These are phyloP conservation scores for Xyliphius kryptos DNA, from an alignment of 2,113 vertebrate species.

Conservation along the genomic window DNA sequence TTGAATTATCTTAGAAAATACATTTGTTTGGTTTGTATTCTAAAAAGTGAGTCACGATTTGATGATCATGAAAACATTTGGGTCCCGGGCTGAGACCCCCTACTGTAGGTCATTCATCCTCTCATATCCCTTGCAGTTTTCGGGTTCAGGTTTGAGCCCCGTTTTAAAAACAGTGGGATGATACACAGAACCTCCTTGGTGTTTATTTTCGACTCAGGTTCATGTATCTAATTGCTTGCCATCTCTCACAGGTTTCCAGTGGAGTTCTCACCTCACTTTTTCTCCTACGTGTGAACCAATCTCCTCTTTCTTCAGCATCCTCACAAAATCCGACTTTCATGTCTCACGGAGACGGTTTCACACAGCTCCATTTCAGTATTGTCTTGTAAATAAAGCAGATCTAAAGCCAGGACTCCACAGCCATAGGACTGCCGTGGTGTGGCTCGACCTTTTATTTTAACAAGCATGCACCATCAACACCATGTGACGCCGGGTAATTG, in stretches of 20 bases:
- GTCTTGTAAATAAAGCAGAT: slow-evolving; percentile 52
- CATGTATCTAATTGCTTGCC: background rate
- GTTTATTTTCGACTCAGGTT: background rate
- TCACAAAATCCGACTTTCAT: slow-evolving; percentile 64
- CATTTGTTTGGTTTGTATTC: no score
- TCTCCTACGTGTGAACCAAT: slow-evolving; percentile 55
- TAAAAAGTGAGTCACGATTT: no score
- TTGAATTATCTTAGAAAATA: no score
- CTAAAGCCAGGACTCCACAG: slow-evolving; percentile 36
- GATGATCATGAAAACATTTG: no score
- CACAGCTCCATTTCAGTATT: slow-evolving; percentile 53
- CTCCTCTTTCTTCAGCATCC: slow-evolving; percentile 55
- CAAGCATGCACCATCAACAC: slow-evolving; percentile 21
- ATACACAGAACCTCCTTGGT: no score
- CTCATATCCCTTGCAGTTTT: no score
- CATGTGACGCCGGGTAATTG: slow-evolving; percentile 25
- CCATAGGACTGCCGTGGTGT: slow-evolving; percentile 16
- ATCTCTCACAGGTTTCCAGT: slow-evolving; percentile 5
- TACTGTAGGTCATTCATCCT: no score
- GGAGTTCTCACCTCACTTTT: slow-evolving; percentile 37
- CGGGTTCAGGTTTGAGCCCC: no score
- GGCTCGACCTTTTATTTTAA: slow-evolving; percentile 17
- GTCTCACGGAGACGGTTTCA: slow-evolving; percentile 34
- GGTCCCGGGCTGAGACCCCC: no score
- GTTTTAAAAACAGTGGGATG: no score